Evolutionary conservation across 1,140 invertebrate species (phyloP).

Genomic region (Lasioglossum baleicum): DNA sequence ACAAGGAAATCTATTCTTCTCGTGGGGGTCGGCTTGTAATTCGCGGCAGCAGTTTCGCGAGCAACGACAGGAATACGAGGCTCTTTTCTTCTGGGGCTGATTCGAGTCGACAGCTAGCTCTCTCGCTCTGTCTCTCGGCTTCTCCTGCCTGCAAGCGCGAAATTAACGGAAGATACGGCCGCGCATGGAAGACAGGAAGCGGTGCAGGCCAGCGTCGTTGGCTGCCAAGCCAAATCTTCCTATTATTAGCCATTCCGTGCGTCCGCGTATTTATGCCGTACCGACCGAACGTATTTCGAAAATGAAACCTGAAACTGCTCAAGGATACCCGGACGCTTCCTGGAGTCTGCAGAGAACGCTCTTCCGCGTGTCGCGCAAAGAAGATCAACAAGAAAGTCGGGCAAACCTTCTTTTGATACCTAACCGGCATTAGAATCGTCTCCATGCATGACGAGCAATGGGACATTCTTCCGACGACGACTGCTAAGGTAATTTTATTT

Average conservation of each 20-base stretch:
- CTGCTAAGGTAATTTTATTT: too few relatives aligned
- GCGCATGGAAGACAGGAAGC: slow-evolving; percentile 60
- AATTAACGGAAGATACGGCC: slow-evolving; percentile 67
- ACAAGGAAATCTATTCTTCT: slow-evolving; percentile 28
- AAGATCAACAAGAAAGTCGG: neutral
- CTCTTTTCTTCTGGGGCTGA: slow-evolving; percentile 13
- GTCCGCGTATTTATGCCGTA: slow-evolving; percentile 70
- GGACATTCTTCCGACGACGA: too few relatives aligned
- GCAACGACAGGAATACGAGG: slow-evolving; percentile 3
- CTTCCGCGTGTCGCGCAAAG: neutral
- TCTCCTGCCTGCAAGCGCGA: slow-evolving; percentile 16
- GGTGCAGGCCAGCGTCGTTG: slow-evolving; percentile 61
- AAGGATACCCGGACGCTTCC: slow-evolving; percentile 33
- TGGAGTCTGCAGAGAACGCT: neutral
- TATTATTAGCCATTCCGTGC: slow-evolving; percentile 76
- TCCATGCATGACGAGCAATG: too few relatives aligned
- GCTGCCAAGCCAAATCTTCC: slow-evolving; percentile 69
- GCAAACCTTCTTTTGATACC: neutral
- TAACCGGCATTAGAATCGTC: too few relatives aligned
- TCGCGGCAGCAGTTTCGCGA: neutral
- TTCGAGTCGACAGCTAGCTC: slow-evolving; percentile 14
- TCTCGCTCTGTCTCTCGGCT: neutral
- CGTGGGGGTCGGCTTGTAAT: neutral
- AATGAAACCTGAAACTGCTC: slow-evolving; percentile 65
- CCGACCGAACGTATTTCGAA: slow-evolving; percentile 68